A percentile compares a stretch with the other conserved stretches of the same genome.
Conservation (phyloP, 2,888 invertebrate species). For the Arge pagana region DNA sequence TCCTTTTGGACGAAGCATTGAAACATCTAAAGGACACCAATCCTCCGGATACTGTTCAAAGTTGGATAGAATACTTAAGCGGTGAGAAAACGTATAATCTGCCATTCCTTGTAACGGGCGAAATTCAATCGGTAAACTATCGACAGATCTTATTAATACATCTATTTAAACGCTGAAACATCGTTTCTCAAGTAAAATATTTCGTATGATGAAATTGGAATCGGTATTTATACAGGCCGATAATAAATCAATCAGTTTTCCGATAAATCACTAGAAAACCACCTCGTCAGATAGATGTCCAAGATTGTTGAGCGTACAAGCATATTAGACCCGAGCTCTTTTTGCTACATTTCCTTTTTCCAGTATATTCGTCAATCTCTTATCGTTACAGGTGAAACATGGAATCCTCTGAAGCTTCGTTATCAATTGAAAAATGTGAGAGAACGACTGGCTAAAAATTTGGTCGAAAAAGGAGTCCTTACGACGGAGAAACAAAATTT, state of each 20-base stretch:
- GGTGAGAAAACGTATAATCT: too few relatives aligned
- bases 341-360: too few relatives aligned
- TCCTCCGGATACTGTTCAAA: conserved; percentile 95
- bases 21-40: conserved; percentile 99
- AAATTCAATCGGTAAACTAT: too few relatives aligned
- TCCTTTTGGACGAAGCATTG: conserved; percentile 90
- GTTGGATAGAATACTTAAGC: conserved; percentile 99
- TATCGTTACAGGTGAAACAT: conserved; percentile 84
- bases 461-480: conserved; percentile 98
- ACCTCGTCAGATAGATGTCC: too few relatives aligned
- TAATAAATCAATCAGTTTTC: too few relatives aligned
- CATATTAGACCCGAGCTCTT: too few relatives aligned
- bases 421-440: conserved; percentile 99
- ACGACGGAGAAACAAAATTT: conserved; percentile 99
- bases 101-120: too few relatives aligned
- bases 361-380: not conserved
- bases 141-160: too few relatives aligned
- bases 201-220: conserved; percentile 3
- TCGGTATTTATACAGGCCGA: not conserved
- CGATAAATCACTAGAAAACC: too few relatives aligned
- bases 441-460: conserved; percentile 97
- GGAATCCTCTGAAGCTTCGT: conserved; percentile 98
- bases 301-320: too few relatives aligned
- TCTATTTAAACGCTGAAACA: too few relatives aligned
- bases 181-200: too few relatives aligned